These are phyloP conservation scores for Drosophila colorata DNA, from an alignment of 2,888 invertebrate genomes.

Conservation along the genomic window DNA sequence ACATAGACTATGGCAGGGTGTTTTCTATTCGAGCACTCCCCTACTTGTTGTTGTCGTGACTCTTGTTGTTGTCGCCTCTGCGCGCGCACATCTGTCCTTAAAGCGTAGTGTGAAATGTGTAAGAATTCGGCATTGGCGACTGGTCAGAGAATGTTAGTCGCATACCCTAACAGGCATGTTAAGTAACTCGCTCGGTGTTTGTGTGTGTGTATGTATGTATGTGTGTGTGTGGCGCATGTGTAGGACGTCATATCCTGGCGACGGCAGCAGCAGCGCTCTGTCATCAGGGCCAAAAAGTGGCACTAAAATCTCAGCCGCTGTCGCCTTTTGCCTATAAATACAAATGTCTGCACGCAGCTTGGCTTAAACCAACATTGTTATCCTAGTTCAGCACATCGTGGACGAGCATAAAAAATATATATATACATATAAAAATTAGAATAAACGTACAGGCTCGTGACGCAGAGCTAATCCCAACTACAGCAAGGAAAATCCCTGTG, in stretches of 20 bases:
- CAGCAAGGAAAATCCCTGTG: slow-evolving; percentile 15
- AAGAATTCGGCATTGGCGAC: slow-evolving; percentile 70
- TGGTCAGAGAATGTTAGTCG: slow-evolving; percentile 39
- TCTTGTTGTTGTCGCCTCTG: slow-evolving; percentile 56
- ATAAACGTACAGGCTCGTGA: slow-evolving; percentile 66
- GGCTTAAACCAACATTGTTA: slow-evolving; percentile 82
- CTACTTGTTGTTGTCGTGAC: slow-evolving; percentile 1
- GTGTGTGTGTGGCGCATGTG: slow-evolving; percentile 66
- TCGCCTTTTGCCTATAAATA: slow-evolving; percentile 82
- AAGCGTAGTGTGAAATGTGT: slow-evolving; percentile 32
- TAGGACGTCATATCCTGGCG: slow-evolving; percentile 64
- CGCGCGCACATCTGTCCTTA: slow-evolving; percentile 64
- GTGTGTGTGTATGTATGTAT: neutral
- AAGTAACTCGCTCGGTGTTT: slow-evolving; percentile 22
- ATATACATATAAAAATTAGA: slow-evolving; percentile 29
- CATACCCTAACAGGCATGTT: slow-evolving; percentile 18
- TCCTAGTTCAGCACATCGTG: slow-evolving; percentile 80
- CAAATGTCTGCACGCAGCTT: slow-evolving; percentile 81
- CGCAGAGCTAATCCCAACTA: slow-evolving; percentile 48
- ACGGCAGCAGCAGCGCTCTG: slow-evolving; percentile 28
- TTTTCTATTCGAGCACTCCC: neutral
- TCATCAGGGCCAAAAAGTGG: slow-evolving; percentile 62
- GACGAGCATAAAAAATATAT: slow-evolving; percentile 33
- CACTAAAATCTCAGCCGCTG: slow-evolving; percentile 72
- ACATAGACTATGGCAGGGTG: neutral